These are phyloP conservation scores for Cephus nigrinus DNA, from an alignment of 2,888 invertebrate genomes.

Conservation along the genomic window DNA sequence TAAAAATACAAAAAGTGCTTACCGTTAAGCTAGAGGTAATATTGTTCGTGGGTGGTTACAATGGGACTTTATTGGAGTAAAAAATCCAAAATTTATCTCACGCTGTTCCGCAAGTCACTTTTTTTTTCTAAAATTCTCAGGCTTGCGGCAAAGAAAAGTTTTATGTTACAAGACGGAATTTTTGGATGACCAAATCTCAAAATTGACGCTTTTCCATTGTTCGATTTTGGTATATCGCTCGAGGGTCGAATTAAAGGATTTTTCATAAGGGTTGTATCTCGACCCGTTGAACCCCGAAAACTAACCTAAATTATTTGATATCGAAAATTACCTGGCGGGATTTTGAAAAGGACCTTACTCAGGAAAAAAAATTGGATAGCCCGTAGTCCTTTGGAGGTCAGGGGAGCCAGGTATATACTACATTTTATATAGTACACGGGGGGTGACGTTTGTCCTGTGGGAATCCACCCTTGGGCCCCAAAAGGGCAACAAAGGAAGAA, in stretches of 20 bases:
- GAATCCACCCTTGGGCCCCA: conserved; percentile 41
- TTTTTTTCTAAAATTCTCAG: background rate
- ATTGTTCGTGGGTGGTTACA: background rate
- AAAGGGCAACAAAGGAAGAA: conserved; percentile 46
- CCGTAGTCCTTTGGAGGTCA: background rate
- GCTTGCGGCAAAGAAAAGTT: background rate
- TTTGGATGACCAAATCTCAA: background rate
- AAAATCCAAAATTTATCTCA: background rate
- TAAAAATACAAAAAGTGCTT: background rate
- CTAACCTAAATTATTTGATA: background rate
- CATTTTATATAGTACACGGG: conserved; percentile 38
- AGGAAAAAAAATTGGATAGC: background rate
- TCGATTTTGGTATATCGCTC: background rate
- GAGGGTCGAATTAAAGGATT: background rate
- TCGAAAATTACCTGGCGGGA: background rate
- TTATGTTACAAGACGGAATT: background rate
- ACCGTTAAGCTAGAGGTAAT: background rate
- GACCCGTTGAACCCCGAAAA: background rate
- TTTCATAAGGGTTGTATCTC: background rate
- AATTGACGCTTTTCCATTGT: background rate
- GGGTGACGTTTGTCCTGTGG: conserved; percentile 49
- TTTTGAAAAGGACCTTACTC: background rate
- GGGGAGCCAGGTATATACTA: conserved; percentile 31
- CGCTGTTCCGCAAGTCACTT: background rate
- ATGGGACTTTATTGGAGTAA: background rate